Evolutionary conservation across 2,113 vertebrate species (phyloP).

Genomic region (Boleophthalmus pectinirostris): DNA sequence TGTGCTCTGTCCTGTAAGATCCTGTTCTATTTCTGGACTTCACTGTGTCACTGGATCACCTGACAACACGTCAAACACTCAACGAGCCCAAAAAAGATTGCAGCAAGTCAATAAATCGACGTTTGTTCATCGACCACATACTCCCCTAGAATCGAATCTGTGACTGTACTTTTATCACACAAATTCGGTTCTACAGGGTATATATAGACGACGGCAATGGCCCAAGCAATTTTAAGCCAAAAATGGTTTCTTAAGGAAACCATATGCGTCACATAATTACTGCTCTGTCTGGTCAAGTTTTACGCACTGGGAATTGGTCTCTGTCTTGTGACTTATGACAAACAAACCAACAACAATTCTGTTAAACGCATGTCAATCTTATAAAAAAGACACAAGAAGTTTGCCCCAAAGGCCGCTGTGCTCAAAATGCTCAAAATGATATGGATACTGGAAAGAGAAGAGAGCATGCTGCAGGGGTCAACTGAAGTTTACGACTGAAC

Average conservation of each 20-base stretch:
- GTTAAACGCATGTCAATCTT: neutral
- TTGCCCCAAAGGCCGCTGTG: neutral
- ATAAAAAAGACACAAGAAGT: neutral
- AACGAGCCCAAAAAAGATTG: constrained; percentile 3
- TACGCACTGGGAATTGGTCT: neutral
- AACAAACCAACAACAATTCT: neutral
- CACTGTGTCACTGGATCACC: constrained; percentile 14
- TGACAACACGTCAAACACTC: constrained; percentile 17
- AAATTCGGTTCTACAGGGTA: constrained; percentile 94
- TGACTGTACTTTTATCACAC: constrained; percentile 91
- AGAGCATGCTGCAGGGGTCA: neutral
- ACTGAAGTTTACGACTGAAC: neutral
- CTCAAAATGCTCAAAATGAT: neutral
- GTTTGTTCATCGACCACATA: constrained; percentile 99
- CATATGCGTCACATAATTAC: constrained; percentile 16
- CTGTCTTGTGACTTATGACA: neutral
- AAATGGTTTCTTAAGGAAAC: neutral
- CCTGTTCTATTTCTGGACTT: constrained; percentile 14
- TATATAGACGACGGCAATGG: constrained; percentile 82
- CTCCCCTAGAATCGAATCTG: constrained; percentile 99
- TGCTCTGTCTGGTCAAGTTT: neutral
- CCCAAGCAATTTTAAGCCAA: neutral
- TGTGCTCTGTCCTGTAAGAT: constrained; percentile 31
- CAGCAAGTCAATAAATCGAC: constrained; percentile 75
- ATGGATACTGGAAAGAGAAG: neutral